A percentile compares a stretch with the other conserved stretches of the same genome.
These are phyloP conservation scores for Microvelia longipes DNA, from an alignment of 1,140 invertebrate genomes.

Conservation along the genomic window DNA sequence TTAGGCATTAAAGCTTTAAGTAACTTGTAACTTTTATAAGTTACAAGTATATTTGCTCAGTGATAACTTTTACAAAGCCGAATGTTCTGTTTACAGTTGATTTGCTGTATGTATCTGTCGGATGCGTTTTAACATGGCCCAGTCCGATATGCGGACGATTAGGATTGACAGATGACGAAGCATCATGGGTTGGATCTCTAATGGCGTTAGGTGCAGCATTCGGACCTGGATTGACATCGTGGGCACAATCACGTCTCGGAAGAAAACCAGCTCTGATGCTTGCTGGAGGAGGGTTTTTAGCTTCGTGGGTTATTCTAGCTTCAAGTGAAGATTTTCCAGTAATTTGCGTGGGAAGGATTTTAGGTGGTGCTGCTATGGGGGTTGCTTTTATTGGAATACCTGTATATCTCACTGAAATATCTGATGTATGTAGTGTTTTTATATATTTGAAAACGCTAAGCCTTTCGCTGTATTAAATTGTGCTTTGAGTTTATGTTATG, in stretches of 20 bases:
- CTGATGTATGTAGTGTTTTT: slow-evolving; percentile 4
- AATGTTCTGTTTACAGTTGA: neutral
- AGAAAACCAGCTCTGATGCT: neutral
- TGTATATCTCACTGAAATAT: slow-evolving; percentile 2
- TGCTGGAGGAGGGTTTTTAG: neutral
- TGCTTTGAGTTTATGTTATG: no score
- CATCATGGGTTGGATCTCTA: neutral
- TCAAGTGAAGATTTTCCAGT: neutral
- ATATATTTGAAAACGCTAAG: no score
- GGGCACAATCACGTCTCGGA: neutral
- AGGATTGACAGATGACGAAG: neutral
- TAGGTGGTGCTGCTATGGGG: neutral
- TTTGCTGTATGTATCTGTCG: neutral
- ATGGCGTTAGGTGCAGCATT: neutral
- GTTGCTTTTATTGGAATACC: slow-evolving; percentile 1
- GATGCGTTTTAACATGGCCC: slow-evolving; percentile 1
- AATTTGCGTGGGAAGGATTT: neutral
- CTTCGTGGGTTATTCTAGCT: neutral
- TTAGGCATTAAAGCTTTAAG: no score
- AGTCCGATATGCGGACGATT: neutral
- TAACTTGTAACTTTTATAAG: no score
- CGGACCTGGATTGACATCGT: neutral
- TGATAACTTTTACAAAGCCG: no score
- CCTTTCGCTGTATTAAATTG: no score
- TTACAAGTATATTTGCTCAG: no score